phyloP scores from a whole-genome alignment of 2,113 vertebrate species.

The Potamarius usumacintae region DNA sequence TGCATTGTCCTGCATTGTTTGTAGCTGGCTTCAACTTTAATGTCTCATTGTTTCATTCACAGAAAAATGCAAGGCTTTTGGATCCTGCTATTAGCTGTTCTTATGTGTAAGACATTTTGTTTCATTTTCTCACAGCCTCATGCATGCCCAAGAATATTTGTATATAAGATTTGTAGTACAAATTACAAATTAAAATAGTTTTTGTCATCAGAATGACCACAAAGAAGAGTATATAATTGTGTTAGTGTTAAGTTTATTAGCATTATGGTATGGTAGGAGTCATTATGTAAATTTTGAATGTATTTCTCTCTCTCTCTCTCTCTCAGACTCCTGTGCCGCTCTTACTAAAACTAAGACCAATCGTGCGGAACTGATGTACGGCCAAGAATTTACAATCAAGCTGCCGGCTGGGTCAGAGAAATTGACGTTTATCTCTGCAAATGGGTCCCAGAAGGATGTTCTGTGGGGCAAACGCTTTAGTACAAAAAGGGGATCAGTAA shows the following conservation, averaged over 20 bases:
- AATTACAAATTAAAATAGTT: neutral
- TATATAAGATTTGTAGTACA: neutral
- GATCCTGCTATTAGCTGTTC: neutral
- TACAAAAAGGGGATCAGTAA: slow-evolving; percentile 48
- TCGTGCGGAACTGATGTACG: neutral
- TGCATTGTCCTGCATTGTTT: neutral
- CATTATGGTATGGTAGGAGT: neutral
- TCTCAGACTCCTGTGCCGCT: neutral
- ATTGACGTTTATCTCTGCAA: slow-evolving; percentile 52
- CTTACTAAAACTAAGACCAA: neutral
- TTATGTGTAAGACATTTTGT: neutral
- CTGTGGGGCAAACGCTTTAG: neutral
- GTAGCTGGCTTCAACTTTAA: neutral
- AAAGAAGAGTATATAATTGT: neutral
- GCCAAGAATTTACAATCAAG: neutral
- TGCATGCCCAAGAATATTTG: neutral
- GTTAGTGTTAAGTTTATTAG: neutral
- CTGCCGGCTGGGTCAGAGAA: neutral
- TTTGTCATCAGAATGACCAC: neutral
- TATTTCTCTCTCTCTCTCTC: neutral
- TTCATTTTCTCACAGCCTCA: neutral
- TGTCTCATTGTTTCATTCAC: neutral
- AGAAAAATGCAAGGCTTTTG: slow-evolving; percentile 27
- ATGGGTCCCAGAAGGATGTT: neutral
- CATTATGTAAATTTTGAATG: neutral